Evolutionary conservation across 2,888 invertebrate species (phyloP), one percentile per base, ranked within the genome.

Genomic region (Epirrhoe tristata): DNA sequence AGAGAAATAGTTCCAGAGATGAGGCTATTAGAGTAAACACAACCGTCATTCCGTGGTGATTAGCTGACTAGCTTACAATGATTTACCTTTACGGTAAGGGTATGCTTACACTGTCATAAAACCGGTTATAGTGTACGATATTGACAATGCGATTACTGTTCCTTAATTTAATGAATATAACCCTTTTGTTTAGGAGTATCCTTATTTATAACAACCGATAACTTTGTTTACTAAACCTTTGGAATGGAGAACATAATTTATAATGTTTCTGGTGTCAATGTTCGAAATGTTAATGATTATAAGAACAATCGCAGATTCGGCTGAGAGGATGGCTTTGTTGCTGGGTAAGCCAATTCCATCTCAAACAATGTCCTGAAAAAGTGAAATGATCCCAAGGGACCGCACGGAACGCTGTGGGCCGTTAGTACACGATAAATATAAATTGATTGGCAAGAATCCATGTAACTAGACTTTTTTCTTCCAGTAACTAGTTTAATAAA

Each of bases 181-280:
- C 39, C 39, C 39, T 43, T 43, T 43, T 43, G 39, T 43, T 43
- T 43, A 43, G 34, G 34, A 34, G 39, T 43, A 43, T 43, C 39
- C 39, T 43, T 43, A 12, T 43, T 43, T 43, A 43, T 43, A 43
- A 43, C 3, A 43, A 43, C 39, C 39, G 39, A 43, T 43, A 43
- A 43, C 12, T 43, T 12, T 43, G 39, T 43, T 43, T 43, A 43
- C 39, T 12, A 43, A 43, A 43, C 39, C 39, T 12, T 43, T 43
- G 39, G 12, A 12, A 43, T 3, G 12, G 10, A 43, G 36, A 36
- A 8, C 5, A 34, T 12, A 12, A 43, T 43, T 10, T 12, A 12
- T 12, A 43, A 12, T 10, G 8, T 0, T 43, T 12, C 24, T 24
- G 12, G 4, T 43, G 39, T 12, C 39, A 43, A 5, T 43, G 12